phyloP scores from a whole-genome alignment of 2,888 invertebrate species.

The Ochlodes sylvanus region DNA sequence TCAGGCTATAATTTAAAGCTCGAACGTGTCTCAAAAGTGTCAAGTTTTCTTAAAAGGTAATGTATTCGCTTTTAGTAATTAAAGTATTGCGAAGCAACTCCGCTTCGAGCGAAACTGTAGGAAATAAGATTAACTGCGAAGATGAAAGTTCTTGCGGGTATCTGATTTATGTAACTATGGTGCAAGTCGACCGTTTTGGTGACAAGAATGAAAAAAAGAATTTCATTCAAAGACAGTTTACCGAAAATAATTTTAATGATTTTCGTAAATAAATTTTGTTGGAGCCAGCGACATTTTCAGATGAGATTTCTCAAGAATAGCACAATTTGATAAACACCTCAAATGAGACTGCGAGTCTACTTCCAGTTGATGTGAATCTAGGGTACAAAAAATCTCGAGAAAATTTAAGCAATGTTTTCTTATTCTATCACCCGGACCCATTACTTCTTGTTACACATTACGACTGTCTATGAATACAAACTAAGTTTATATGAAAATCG shows the following conservation, averaged over 20 bases:
- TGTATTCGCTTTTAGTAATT: conserved; percentile 57
- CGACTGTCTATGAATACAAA: no score
- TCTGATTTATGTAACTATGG: conserved; percentile 37
- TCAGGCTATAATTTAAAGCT: conserved; percentile 55
- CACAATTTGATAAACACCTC: no score
- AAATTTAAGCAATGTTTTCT: no score
- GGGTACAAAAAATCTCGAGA: no score
- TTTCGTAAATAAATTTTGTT: background rate
- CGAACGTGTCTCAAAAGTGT: conserved; percentile 48
- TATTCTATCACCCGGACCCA: no score
- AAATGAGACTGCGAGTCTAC: no score
- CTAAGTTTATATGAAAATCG: no score
- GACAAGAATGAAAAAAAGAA: conserved; percentile 24
- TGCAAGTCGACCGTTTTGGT: conserved; percentile 27
- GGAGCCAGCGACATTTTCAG: background rate
- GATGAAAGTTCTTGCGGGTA: conserved; percentile 42
- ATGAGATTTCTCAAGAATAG: background rate
- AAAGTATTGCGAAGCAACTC: conserved; percentile 50
- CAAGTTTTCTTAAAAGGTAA: conserved; percentile 58
- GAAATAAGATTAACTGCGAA: conserved; percentile 34
- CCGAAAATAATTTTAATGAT: conserved; percentile 1
- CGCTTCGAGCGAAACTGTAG: conserved; percentile 37
- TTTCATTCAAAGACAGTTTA: conserved; percentile 24
- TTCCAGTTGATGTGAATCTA: no score
- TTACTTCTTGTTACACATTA: no score